phyloP scores from a whole-genome alignment of 2,797 vertebrate species.

The Fringilla coelebs region DNA sequence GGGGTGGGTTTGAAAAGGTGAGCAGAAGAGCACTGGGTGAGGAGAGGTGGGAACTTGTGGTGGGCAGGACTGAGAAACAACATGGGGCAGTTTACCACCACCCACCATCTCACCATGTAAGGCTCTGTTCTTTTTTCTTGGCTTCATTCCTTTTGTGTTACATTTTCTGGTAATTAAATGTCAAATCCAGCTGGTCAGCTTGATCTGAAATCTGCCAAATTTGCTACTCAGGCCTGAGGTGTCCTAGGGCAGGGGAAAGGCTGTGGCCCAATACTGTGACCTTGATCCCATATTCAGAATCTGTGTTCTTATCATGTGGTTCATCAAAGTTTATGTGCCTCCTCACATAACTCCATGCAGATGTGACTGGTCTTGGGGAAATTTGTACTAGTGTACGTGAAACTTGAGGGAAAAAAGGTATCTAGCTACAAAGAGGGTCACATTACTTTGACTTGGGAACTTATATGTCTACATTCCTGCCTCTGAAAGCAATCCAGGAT shows the following conservation, averaged over 20 bases:
- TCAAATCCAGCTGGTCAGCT: background rate
- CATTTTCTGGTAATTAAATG: background rate
- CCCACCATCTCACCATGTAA: background rate
- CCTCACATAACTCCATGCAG: background rate
- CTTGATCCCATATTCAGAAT: background rate
- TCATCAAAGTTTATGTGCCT: background rate
- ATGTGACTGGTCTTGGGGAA: background rate
- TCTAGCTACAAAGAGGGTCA: background rate
- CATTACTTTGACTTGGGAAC: background rate
- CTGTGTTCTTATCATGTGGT: background rate
- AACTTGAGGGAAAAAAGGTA: background rate
- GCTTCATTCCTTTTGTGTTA: background rate
- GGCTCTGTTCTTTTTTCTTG: background rate
- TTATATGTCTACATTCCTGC: background rate
- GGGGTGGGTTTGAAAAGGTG: background rate
- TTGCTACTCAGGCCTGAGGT: background rate
- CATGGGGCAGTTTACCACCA: background rate
- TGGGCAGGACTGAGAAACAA: background rate
- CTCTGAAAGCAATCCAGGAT: constrained; percentile 9
- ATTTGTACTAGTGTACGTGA: background rate
- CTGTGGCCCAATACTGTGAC: background rate
- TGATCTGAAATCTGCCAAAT: background rate
- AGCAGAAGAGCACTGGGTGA: background rate
- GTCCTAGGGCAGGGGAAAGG: background rate
- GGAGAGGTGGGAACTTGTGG: background rate